Base-by-base conservation (phyloP, 2,888 invertebrate species). In the Schizaphis graminum region DNA sequence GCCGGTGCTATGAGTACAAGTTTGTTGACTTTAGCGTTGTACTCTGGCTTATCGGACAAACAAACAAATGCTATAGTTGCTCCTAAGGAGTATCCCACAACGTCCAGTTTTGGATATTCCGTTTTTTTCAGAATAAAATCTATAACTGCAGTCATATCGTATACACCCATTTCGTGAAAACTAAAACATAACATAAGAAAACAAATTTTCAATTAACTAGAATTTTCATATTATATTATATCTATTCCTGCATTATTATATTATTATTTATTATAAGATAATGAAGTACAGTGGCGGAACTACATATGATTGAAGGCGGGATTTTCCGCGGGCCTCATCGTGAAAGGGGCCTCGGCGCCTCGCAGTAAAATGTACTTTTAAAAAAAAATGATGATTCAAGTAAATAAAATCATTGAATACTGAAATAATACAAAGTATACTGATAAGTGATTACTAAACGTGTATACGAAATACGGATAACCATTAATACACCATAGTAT, bases 1-100 rank as follows among this genome's bases (percentile, higher is more conserved):
- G 95, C 94, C 44, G 95, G 95, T 4, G 95, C 95, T 93, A 95
- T 95, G 49, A 95, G 94, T 24, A 95, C 94, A 21, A 94, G 94
- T 35, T 94, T 95, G 41, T 94, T 91, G 41, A 95, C 61, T 86
- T 95, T 95, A 21, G 88, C 91, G 91, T 95, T 95, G 85, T 94
- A 95, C 7, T 95, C 94, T 10, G 95, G 89, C 41, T 94, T 93
- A 44, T 95, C 95, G 53, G 95, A 94, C 16, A 95, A 90, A 7
- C 94, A 41, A 26, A 90, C 94, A n/a, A 95, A 77, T 8, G 94
- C 56, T n/a, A 95, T 94, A 24, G 94, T 94, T 5, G 94, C 94
- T 26, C 95, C 95, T 28, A 95, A 88, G 2, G 95, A 95, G 61
- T 95, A 95, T 7, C 95, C 95, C 5, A 95, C 61, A 24, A 94